phyloP scores from a whole-genome alignment of 2,113 vertebrate species.

The Pyrgilauda ruficollis region DNA sequence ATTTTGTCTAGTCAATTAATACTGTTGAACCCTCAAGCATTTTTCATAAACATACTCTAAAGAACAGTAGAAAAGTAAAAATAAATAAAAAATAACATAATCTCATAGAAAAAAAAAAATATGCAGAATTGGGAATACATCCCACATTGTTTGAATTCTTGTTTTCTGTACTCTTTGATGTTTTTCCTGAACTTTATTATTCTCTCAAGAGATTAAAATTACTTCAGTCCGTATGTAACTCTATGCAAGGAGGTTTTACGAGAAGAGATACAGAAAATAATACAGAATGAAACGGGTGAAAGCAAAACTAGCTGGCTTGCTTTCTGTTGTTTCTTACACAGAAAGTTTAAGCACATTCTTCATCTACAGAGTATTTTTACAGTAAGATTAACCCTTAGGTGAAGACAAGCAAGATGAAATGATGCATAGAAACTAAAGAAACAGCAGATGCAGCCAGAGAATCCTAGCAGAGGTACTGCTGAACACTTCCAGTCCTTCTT shows the following conservation, averaged over 20 bases:
- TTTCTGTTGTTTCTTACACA: neutral
- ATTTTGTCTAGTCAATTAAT: neutral
- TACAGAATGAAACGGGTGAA: neutral
- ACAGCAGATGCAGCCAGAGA: neutral
- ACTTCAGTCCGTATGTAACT: neutral
- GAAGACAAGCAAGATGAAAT: neutral
- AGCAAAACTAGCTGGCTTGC: neutral
- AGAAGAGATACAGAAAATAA: neutral
- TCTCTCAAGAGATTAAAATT: neutral
- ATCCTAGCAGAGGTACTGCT: neutral
- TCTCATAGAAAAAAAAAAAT: neutral
- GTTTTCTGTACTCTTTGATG: neutral
- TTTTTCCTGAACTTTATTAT: neutral
- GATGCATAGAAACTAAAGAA: neutral
- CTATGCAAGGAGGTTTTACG: neutral
- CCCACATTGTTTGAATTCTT: neutral
- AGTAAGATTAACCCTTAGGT: neutral
- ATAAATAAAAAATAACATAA: neutral
- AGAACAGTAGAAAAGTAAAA: neutral
- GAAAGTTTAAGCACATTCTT: neutral
- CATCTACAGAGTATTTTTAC: neutral
- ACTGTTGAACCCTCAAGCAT: neutral
- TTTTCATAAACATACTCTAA: neutral
- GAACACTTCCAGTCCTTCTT: neutral
- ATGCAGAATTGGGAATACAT: neutral